Evolutionary conservation across 2,797 vertebrate genomes (phyloP).

Genomic region (Rhinichthys osculus): DNA sequence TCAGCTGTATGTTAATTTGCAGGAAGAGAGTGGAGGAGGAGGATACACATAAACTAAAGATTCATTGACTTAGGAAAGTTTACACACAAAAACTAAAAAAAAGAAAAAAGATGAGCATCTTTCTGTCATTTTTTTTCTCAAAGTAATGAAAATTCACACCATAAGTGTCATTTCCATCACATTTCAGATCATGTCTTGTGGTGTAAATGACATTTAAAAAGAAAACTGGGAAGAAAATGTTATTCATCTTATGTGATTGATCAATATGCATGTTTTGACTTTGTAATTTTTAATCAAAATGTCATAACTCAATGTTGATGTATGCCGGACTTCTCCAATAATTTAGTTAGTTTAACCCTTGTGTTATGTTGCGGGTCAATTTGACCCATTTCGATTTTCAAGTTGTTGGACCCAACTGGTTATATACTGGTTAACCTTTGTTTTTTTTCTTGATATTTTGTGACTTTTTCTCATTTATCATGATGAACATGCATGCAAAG

Average conservation of each 20-base stretch:
- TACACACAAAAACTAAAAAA: not conserved
- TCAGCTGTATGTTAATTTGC: conserved; percentile 31
- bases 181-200: not conserved
- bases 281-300: not conserved
- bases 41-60: conserved; percentile 30
- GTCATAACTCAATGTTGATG: too few relatives aligned
- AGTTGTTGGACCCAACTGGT: too few relatives aligned
- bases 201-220: not conserved
- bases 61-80: conserved; percentile 27
- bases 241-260: not conserved
- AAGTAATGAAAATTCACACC: not conserved
- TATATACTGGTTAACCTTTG: too few relatives aligned
- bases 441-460: too few relatives aligned
- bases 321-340: not conserved
- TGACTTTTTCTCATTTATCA: too few relatives aligned
- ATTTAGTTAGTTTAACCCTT: not conserved
- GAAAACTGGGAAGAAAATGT: not conserved
- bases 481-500: too few relatives aligned
- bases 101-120: not conserved
- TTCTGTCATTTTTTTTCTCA: not conserved
- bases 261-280: not conserved
- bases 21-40: conserved; percentile 22
- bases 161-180: not conserved
- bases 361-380: too few relatives aligned
- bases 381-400: too few relatives aligned